Evolutionary conservation across 2,113 vertebrate species (phyloP).

Genomic region (Oreotrochilus melanogaster): DNA sequence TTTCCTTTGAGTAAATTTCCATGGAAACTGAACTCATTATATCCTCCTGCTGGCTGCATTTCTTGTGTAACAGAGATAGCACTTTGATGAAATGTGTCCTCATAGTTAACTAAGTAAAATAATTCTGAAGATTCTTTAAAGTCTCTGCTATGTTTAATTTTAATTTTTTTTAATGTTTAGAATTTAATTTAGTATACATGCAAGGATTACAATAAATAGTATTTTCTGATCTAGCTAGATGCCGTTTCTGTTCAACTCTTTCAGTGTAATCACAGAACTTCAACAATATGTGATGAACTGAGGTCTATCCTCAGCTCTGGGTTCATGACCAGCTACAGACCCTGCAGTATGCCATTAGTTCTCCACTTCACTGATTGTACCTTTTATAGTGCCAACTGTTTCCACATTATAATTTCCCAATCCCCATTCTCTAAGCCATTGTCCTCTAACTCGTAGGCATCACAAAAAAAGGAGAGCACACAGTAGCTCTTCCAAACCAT

Average conservation of each 20-base stretch:
- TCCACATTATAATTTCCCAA: neutral
- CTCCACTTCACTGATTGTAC: neutral
- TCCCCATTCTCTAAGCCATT: neutral
- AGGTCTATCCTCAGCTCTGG: neutral
- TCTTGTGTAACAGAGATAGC: neutral
- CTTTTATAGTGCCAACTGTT: neutral
- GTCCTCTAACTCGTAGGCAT: neutral
- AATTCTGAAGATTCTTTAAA: neutral
- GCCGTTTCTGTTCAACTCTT: neutral
- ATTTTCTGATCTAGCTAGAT: neutral
- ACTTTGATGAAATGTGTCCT: neutral
- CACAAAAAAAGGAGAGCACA: neutral
- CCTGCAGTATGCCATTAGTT: neutral
- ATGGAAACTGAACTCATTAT: slow-evolving; percentile 13
- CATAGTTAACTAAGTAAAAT: neutral
- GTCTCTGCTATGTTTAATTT: neutral
- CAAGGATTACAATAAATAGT: neutral
- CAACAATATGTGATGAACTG: neutral
- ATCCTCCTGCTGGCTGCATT: neutral
- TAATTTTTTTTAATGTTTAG: neutral
- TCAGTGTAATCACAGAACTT: neutral
- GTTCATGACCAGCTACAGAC: neutral
- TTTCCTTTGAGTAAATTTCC: slow-evolving; percentile 38
- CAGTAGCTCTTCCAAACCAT: neutral
- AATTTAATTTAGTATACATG: neutral